Percentiles rank a stretch among this genome's conserved stretches.
These are phyloP conservation scores for Drosophila pullipes DNA, from an alignment of 2,888 invertebrate genomes.

Conservation along the genomic window DNA sequence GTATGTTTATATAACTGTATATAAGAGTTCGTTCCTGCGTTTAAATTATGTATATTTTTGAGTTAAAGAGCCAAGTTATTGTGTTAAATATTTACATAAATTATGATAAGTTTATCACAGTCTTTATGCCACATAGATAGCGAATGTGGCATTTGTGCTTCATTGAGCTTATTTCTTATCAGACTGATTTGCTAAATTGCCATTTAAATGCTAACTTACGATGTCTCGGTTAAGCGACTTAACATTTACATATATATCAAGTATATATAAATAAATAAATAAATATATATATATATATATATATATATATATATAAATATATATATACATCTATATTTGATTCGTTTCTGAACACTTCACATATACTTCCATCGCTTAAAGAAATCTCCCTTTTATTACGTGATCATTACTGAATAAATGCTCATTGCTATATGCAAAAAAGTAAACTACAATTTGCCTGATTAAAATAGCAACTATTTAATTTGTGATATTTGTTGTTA, in stretches of 20 bases:
- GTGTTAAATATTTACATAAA: constrained; percentile 15
- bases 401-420: background rate
- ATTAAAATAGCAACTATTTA: background rate
- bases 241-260: background rate
- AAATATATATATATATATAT: background rate
- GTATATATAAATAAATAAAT: too few species aligned
- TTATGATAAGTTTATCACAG: constrained; percentile 22
- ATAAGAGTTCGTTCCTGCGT: background rate
- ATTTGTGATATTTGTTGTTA: background rate
- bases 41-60: too few species aligned
- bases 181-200: constrained; percentile 25
- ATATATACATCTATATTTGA: background rate
- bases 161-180: constrained; percentile 33
- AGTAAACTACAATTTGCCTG: background rate
- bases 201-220: constrained; percentile 12
- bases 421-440: background rate
- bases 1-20: constrained; percentile 1
- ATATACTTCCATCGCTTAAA: background rate
- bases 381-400: background rate
- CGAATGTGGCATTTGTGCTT: constrained; percentile 1
- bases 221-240: constrained; percentile 1
- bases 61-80: background rate
- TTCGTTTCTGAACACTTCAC: background rate
- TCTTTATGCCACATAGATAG: constrained; percentile 12
- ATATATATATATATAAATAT: background rate